A percentile compares a stretch with the other conserved stretches of the same genome.
These are phyloP conservation scores for Calameuta pallipes DNA, from an alignment of 2,888 invertebrate species.

Conservation along the genomic window DNA sequence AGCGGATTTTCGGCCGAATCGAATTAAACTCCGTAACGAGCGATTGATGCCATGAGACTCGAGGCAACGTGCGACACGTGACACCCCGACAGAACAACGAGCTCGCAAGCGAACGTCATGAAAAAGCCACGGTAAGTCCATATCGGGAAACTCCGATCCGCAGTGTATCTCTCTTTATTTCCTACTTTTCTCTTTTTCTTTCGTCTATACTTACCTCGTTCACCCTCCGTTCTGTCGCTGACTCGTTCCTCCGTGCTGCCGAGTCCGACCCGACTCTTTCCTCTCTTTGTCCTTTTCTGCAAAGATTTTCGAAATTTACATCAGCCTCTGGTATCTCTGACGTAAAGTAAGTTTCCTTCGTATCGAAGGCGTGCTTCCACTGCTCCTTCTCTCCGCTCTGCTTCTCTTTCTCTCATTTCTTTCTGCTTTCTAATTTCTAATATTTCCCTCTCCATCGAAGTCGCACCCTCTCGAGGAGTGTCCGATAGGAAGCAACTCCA, in stretches of 20 bases:
- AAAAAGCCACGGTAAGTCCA: constrained; percentile 58
- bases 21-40: background rate
- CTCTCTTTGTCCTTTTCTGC: too few species aligned
- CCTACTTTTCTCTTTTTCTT: background rate
- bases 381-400: background rate
- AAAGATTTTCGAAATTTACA: too few species aligned
- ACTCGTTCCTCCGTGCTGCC: constrained; percentile 17
- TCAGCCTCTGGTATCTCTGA: too few species aligned
- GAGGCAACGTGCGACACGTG: constrained; percentile 50
- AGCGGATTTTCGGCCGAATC: constrained; percentile 13
- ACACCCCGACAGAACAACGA: constrained; percentile 44
- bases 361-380: too few species aligned
- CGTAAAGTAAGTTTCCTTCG: too few species aligned
- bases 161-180: background rate
- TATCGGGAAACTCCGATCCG: constrained; percentile 4
- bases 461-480: too few species aligned
- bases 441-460: too few species aligned
- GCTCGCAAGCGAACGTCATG: constrained; percentile 49
- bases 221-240: constrained; percentile 24
- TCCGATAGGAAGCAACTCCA: too few species aligned
- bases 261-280: background rate
- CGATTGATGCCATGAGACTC: constrained; percentile 50
- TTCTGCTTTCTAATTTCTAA: too few species aligned
- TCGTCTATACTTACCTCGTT: constrained; percentile 6
- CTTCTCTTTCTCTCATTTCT: too few species aligned